Base-by-base conservation (phyloP, 2,797 vertebrate species). In the Crocodylus rhombifer region DNA sequence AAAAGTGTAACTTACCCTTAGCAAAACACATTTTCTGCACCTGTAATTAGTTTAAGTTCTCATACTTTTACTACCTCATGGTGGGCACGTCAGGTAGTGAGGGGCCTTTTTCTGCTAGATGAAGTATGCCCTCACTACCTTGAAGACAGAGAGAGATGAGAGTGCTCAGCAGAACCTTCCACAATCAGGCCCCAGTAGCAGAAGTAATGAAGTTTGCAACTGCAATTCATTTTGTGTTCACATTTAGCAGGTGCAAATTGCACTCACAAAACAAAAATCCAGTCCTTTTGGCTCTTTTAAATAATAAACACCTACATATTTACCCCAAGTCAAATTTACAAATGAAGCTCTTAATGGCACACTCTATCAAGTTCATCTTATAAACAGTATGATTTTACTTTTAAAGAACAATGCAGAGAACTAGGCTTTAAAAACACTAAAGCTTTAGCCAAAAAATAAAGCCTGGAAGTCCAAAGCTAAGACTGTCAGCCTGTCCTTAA, bases 271-370 rank as follows among this genome's bases (percentile, higher is more conserved):
- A 91, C 21, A 61, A 63, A 26, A 91, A 82, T 3, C 4, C 12
- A 64, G 13, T 67, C 5, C 28, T 0, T 56, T 0, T 56, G 16
- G 62, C 30, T 55, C 2, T 79, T 78, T 15, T 14, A 14, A 16
- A 84, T 77, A 33, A 36, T 77, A 5, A 80, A 33, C 51, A 58
- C 69, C 3, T 15, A 76, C 12, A 2, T 76, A 61, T 21, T 69
- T 69, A 69, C 30, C 30, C 20, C 20, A 5, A 69, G 30, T 33
- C 12, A 69, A 33, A 15, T 64, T 33, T 14, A 33, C 33, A 23
- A 18, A 69, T 23, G 30, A 36, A 30, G n/a, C 64, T 36, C 17
- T 69, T 69, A 86, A 4, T 21, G 6, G 12, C 77, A 5, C 21
- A 60, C 4, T 30, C 15, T 79, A 65, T n/a, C 64, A 78, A 55